These are phyloP conservation scores for Thera obeliscata DNA, from an alignment of 2,888 invertebrate species.

Conservation along the genomic window DNA sequence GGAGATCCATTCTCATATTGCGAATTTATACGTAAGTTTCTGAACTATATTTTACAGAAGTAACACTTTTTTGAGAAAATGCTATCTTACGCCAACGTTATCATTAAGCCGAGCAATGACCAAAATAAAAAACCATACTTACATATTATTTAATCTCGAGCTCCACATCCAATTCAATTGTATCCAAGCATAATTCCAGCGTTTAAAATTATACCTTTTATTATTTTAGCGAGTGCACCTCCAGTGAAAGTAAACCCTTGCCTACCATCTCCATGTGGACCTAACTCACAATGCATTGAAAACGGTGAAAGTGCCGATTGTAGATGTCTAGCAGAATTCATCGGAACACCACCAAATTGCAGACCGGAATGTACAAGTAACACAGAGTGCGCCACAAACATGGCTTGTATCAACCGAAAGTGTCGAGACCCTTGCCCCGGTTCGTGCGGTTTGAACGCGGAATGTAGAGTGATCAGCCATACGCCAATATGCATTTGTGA, in stretches of 20 bases:
- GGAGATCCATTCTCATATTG: constrained; percentile 91
- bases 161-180: background rate
- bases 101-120: background rate
- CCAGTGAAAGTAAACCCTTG: constrained; percentile 82
- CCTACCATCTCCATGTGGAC: constrained; percentile 87
- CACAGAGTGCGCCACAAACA: constrained; percentile 85
- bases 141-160: too few relatives aligned
- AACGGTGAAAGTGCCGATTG: constrained; percentile 86
- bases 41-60: constrained; percentile 2
- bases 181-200: too few relatives aligned
- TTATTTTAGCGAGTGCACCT: constrained; percentile 58
- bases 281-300: constrained; percentile 86
- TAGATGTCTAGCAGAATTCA: constrained; percentile 86
- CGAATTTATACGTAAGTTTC: constrained; percentile 74
- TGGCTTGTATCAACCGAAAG: constrained; percentile 88
- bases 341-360: constrained; percentile 87
- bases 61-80: background rate
- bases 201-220: background rate
- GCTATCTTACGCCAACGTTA: too few relatives aligned
- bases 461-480: constrained; percentile 89
- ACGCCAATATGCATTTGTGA: constrained; percentile 87
- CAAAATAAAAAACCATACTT: background rate
- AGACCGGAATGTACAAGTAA: constrained; percentile 88
- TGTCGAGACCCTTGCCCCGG: constrained; percentile 89
- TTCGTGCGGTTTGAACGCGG: constrained; percentile 87